Evolutionary conservation across 2,113 vertebrate species (phyloP).

Genomic region (Solea solea): DNA sequence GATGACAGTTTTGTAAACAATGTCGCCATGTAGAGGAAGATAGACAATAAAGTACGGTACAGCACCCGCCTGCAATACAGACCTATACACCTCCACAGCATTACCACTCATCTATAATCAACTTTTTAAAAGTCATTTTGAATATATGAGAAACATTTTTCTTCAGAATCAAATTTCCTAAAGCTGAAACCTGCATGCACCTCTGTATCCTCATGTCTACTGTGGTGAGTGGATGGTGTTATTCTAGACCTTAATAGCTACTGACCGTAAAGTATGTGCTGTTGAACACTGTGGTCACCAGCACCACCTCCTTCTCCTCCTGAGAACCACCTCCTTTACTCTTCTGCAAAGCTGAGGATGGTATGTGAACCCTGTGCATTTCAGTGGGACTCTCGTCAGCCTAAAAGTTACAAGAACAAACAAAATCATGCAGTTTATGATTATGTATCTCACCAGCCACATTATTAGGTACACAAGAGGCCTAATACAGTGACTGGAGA

Average conservation of each 20-base stretch:
- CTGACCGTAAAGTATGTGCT: constrained; percentile 67
- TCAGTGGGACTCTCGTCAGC: fast-evolving
- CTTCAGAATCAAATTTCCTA: background rate
- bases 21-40: too few species aligned
- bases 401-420: constrained; percentile 23
- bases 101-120: too few species aligned
- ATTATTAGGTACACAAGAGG: too few species aligned
- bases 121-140: too few species aligned
- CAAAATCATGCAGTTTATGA: background rate
- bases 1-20: too few species aligned
- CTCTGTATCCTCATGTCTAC: too few species aligned
- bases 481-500: too few species aligned
- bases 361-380: constrained; percentile 47
- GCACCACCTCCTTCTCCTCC: background rate
- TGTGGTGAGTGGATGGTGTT: too few species aligned
- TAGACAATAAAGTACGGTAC: too few species aligned
- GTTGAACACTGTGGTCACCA: constrained; percentile 61
- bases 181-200: background rate
- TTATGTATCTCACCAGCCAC: background rate
- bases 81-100: too few species aligned
- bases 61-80: too few species aligned
- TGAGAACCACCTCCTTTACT: fast-evolving
- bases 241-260: background rate
- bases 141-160: too few species aligned
- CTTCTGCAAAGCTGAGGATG: constrained; percentile 56